Percentiles rank a stretch among this genome's conserved stretches.
These are phyloP conservation scores for Agonopterix heracliana DNA, from an alignment of 2,888 invertebrate genomes.

Conservation along the genomic window DNA sequence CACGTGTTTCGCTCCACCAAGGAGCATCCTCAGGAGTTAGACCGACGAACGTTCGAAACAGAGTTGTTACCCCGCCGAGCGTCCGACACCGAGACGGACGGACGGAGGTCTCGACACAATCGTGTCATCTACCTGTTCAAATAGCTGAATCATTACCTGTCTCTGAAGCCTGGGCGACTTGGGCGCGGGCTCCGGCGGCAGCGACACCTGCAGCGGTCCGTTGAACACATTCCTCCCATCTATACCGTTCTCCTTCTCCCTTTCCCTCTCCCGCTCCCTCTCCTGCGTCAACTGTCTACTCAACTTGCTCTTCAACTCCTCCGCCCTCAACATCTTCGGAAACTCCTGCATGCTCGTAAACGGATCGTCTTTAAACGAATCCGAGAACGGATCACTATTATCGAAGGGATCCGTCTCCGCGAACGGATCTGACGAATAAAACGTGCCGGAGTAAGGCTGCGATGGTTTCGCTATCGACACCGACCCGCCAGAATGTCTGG, in stretches of 20 bases:
- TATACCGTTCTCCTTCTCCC: conserved; percentile 23
- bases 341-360: conserved; percentile 70
- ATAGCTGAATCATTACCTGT: conserved; percentile 35
- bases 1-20: too few species aligned
- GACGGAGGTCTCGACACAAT: too few species aligned
- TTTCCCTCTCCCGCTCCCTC: conserved; percentile 24
- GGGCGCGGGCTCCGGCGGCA: conserved; percentile 78
- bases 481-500: conserved; percentile 67
- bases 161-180: conserved; percentile 61
- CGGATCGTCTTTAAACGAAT: conserved; percentile 77
- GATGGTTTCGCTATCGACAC: conserved; percentile 58
- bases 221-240: conserved; percentile 65
- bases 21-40: too few species aligned
- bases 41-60: too few species aligned
- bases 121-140: too few species aligned
- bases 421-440: conserved; percentile 78
- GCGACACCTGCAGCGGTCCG: conserved; percentile 81
- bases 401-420: conserved; percentile 85
- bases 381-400: conserved; percentile 80
- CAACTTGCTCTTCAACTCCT: conserved; percentile 40
- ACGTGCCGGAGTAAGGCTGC: conserved; percentile 39
- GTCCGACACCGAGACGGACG: too few species aligned
- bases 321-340: conserved; percentile 40
- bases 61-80: too few species aligned
- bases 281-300: conserved; percentile 31